These are phyloP conservation scores for Pangasius krempfi DNA, from an alignment of 2,797 vertebrate genomes.

Conservation along the genomic window DNA sequence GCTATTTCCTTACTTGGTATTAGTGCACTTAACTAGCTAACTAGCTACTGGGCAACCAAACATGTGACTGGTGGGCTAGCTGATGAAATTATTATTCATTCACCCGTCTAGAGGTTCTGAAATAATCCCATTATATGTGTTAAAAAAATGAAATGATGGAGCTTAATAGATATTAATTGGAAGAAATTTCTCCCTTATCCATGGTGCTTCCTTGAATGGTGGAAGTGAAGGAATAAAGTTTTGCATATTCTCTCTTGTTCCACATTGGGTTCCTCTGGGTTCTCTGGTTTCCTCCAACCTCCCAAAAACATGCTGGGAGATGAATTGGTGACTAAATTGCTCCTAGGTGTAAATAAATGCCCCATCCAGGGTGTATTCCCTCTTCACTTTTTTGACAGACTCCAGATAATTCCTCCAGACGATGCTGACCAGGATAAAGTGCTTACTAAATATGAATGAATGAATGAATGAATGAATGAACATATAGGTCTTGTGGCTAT, in stretches of 20 bases:
- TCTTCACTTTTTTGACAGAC: neutral
- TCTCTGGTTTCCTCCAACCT: neutral
- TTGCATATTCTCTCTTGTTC: neutral
- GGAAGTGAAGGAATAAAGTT: neutral
- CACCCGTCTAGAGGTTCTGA: neutral
- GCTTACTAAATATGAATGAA: neutral
- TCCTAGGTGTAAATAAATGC: neutral
- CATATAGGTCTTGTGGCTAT: neutral
- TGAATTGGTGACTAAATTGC: neutral
- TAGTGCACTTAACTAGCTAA: no score
- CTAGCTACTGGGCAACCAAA: neutral
- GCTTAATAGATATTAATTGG: no score
- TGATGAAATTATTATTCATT: neutral
- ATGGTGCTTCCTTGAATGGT: no score
- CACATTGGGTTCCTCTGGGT: neutral
- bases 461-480: neutral
- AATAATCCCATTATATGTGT: neutral
- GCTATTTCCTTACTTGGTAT: no score
- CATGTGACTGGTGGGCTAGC: neutral
- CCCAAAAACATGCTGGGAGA: neutral
- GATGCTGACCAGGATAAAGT: neutral
- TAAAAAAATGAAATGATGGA: no score
- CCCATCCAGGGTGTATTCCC: neutral
- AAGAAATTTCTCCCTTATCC: neutral
- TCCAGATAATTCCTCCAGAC: neutral